Percentiles rank a stretch among this genome's conserved stretches.
Evolutionary conservation across 2,797 vertebrate species (phyloP).

Genomic region (Galaxias olidus): DNA sequence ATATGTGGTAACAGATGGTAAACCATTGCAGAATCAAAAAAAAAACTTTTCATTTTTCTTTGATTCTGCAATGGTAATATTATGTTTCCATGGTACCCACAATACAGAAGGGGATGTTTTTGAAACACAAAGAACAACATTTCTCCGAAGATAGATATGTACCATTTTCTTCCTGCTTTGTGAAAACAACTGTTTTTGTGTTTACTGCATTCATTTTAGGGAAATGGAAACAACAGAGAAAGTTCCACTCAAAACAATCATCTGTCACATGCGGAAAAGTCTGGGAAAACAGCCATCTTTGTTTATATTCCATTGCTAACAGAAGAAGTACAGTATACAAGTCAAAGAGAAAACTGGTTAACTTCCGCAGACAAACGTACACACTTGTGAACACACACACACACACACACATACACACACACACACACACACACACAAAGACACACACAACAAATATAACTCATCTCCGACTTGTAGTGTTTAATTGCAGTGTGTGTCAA

Average conservation of each 20-base stretch:
- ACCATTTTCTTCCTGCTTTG: conserved; percentile 9
- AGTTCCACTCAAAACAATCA: conserved; percentile 67
- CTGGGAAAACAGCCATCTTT: conserved; percentile 57
- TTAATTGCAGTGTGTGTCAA: conserved; percentile 74
- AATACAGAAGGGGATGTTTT: conserved; percentile 63
- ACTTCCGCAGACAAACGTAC: not conserved
- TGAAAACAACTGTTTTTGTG: conserved; percentile 67
- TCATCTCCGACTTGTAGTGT: conserved; percentile 52
- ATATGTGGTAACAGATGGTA: conserved; percentile 76
- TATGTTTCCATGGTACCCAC: conserved; percentile 69
- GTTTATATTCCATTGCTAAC: conserved; percentile 64
- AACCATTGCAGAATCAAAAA: conserved; percentile 75
- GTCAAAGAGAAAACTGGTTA: too few species aligned
- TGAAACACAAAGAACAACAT: conserved; percentile 61
- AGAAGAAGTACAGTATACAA: not conserved
- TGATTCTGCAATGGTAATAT: conserved; percentile 73
- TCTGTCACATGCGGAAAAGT: conserved; percentile 62
- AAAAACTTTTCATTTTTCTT: conserved; percentile 67
- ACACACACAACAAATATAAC: conserved; percentile 29
- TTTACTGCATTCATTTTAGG: conserved; percentile 66
- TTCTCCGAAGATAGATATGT: conserved; percentile 23
- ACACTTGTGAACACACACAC: not conserved
- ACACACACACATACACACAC: conserved; percentile 32
- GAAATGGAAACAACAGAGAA: conserved; percentile 62
- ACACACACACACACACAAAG: conserved; percentile 33